phyloP scores from a whole-genome alignment of 2,113 vertebrate genomes.

The Furnarius figulus region DNA sequence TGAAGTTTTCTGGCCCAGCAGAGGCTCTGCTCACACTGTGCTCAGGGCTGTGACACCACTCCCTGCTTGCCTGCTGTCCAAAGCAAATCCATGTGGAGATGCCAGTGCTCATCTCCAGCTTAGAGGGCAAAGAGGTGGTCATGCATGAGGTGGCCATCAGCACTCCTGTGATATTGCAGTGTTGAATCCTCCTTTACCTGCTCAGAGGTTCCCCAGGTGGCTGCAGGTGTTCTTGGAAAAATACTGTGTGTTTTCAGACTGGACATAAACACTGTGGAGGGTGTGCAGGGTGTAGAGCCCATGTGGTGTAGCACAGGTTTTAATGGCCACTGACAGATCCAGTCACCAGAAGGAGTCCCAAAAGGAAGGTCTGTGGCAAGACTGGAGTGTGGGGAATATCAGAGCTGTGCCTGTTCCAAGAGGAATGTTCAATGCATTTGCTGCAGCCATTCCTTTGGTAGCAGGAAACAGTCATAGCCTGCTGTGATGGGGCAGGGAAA shows the following conservation, averaged over 20 bases:
- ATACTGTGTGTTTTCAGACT: not conserved
- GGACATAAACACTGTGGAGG: too few species aligned
- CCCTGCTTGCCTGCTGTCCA: not conserved
- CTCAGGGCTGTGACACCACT: not conserved
- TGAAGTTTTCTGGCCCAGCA: not conserved
- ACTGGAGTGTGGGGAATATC: not conserved
- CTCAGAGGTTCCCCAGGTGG: not conserved
- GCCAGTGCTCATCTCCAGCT: not conserved
- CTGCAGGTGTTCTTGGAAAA: not conserved
- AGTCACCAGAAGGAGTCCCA: not conserved
- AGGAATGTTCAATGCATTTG: rapidly evolving
- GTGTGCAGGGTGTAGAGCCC: not conserved
- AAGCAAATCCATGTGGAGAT: not conserved
- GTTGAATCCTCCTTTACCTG: not conserved
- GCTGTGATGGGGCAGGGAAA: not conserved
- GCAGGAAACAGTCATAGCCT: not conserved
- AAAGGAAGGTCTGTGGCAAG: not conserved
- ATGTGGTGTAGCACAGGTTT: not conserved
- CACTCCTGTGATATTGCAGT: not conserved
- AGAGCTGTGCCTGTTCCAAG: not conserved
- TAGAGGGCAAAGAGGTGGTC: not conserved
- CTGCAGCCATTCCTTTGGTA: not conserved
- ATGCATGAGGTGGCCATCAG: not conserved
- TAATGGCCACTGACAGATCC: too few species aligned
- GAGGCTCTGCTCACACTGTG: rapidly evolving